These are phyloP conservation scores for Tetraneura akinire DNA, from an alignment of 1,140 invertebrate genomes.

Conservation along the genomic window DNA sequence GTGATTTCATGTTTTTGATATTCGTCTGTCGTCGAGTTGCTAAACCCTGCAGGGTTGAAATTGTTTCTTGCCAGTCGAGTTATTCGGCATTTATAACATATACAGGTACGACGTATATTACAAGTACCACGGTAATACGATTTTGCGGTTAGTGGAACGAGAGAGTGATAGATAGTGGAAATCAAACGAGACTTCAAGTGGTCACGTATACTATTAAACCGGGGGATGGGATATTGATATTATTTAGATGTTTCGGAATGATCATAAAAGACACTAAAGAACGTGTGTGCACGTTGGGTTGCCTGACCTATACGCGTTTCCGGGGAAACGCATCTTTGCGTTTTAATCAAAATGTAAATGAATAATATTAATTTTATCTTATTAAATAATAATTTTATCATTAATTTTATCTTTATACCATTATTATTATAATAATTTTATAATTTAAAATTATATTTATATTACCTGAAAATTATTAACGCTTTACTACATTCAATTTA, in stretches of 20 bases:
- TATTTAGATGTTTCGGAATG: neutral
- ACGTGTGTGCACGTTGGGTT: constrained; percentile 1
- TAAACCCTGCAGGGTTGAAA: neutral
- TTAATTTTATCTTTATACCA: too few relatives aligned
- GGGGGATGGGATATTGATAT: neutral
- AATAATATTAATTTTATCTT: too few relatives aligned
- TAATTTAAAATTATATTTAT: too few relatives aligned
- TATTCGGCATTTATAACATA: neutral
- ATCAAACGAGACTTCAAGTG: neutral
- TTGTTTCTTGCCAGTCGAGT: constrained; percentile 3
- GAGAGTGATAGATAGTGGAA: neutral
- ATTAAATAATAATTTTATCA: too few relatives aligned
- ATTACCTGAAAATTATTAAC: too few relatives aligned
- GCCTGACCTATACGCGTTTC: neutral
- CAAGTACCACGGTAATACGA: neutral
- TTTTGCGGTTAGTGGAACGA: neutral
- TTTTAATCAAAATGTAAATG: too few relatives aligned
- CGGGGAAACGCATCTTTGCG: neutral
- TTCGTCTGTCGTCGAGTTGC: neutral
- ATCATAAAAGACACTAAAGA: too few relatives aligned
- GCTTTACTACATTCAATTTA: too few relatives aligned
- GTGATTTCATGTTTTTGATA: neutral
- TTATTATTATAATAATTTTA: too few relatives aligned
- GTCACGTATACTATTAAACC: neutral
- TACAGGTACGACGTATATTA: too few relatives aligned